A percentile compares a stretch with the other conserved stretches of the same genome.
phyloP scores from a whole-genome alignment of 2,797 vertebrate genomes.

The Synaphobranchus kaupii region DNA sequence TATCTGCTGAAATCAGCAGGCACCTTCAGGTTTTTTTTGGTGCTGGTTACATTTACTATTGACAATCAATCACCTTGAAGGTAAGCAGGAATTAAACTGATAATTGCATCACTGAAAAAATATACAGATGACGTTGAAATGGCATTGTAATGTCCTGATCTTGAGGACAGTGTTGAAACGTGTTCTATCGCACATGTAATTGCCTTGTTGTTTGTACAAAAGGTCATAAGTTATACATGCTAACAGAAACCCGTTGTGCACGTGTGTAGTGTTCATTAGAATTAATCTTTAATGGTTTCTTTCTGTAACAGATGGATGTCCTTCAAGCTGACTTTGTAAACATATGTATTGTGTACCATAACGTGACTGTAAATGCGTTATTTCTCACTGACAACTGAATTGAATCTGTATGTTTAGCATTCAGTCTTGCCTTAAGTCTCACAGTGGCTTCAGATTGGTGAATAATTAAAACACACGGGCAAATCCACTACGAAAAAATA shows the following conservation, averaged over 20 bases:
- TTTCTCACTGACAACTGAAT: neutral
- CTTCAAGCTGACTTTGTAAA: no score
- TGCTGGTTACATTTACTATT: slow-evolving; percentile 12
- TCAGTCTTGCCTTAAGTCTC: neutral
- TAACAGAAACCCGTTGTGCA: neutral
- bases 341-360: no score
- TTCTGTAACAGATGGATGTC: no score
- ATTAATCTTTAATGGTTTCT: no score
- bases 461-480: neutral
- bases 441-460: neutral
- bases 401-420: neutral
- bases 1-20: slow-evolving; percentile 26
- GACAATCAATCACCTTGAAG: slow-evolving; percentile 21
- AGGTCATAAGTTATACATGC: neutral
- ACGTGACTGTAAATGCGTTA: neutral
- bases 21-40: neutral
- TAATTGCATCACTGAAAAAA: slow-evolving; percentile 24
- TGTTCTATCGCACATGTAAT: neutral
- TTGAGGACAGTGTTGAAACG: neutral
- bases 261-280: no score
- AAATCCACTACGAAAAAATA: no score
- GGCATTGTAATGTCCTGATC: slow-evolving; percentile 4
- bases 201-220: neutral
- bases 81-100: slow-evolving; percentile 22
- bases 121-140: slow-evolving; percentile 27